Conservation (phyloP, 1,140 invertebrate genomes). For the Oscheius sp. region DNA sequence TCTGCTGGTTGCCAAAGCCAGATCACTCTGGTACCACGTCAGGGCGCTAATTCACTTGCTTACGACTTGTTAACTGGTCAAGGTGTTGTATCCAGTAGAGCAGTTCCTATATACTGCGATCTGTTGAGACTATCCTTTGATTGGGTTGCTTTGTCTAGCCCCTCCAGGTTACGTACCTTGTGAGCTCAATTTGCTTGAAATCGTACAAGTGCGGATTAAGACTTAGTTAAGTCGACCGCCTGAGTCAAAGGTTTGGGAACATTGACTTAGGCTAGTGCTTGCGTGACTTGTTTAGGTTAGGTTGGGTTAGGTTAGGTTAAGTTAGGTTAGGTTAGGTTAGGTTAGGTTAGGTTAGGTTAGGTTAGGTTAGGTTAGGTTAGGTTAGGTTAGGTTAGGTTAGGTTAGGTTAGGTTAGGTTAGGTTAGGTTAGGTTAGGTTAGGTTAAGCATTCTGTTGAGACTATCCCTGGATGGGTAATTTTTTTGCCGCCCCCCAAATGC, state of each 20-base stretch:
- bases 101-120: constrained; percentile 63
- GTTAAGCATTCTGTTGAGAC: too few relatives aligned
- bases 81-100: constrained; percentile 65
- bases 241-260: background rate
- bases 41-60: constrained; percentile 65
- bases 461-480: too few relatives aligned
- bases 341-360: too few relatives aligned
- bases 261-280: background rate
- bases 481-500: too few relatives aligned
- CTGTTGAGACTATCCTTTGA: constrained; percentile 65
- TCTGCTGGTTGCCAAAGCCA: constrained; percentile 36
- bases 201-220: too few relatives aligned
- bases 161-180: background rate
- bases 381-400: too few relatives aligned
- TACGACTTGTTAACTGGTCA: constrained; percentile 65
- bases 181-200: background rate
- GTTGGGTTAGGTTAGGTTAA: background rate
- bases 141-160: constrained; percentile 49
- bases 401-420: too few relatives aligned
- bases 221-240: background rate
- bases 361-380: too few relatives aligned
- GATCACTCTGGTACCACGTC: constrained; percentile 58
- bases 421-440: too few relatives aligned
- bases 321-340: too few relatives aligned
- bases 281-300: background rate